Evolutionary conservation across 2,113 vertebrate species (phyloP).

Genomic region (Dasyurus viverrinus): DNA sequence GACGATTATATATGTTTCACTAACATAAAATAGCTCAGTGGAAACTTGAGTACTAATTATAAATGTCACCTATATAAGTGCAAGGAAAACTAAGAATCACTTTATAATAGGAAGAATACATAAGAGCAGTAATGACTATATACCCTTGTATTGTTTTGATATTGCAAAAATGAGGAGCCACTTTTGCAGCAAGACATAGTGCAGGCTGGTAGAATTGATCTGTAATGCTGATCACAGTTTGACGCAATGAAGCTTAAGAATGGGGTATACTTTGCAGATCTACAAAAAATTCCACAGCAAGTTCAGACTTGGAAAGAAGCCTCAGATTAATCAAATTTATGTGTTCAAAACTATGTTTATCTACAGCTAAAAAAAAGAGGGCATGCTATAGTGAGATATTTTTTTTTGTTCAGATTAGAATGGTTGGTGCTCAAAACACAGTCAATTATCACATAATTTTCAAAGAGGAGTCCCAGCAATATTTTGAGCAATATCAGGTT

Average conservation of each 20-base stretch:
- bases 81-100: not conserved
- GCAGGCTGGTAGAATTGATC: slow-evolving; percentile 38
- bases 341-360: slow-evolving; percentile 34
- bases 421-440: slow-evolving; percentile 13
- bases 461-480: not conserved
- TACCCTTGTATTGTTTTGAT: not conserved
- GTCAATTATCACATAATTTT: slow-evolving; percentile 13
- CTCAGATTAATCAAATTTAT: slow-evolving; percentile 58
- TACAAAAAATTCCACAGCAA: slow-evolving; percentile 33
- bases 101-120: not conserved
- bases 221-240: slow-evolving; percentile 35
- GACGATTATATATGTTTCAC: not conserved
- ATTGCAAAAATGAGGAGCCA: not conserved
- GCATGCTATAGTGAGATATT: slow-evolving; percentile 49
- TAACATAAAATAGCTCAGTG: not conserved
- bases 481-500: not conserved
- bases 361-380: slow-evolving; percentile 1
- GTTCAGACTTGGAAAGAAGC: slow-evolving; percentile 45
- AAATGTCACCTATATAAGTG: not conserved
- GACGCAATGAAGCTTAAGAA: not conserved
- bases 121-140: not conserved
- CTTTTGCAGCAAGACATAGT: slow-evolving; percentile 2
- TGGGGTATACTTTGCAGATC: not conserved
- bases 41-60: not conserved
- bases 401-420: slow-evolving; percentile 38